Evolutionary conservation across 2,113 vertebrate species (phyloP).

Genomic region (Lophotis ruficrista): DNA sequence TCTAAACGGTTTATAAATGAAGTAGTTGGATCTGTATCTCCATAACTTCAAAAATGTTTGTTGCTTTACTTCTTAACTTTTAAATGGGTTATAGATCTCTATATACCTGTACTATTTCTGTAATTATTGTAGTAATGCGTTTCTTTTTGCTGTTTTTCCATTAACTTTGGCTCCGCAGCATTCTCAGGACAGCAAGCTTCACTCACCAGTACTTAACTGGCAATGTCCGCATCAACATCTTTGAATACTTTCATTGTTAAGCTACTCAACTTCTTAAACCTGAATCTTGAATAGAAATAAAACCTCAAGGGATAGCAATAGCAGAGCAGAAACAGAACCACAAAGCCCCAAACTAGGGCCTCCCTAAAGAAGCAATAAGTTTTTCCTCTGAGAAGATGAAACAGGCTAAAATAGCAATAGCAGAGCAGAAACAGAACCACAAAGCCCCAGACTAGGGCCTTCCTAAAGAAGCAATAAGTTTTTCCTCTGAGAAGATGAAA

Average conservation of each 20-base stretch:
- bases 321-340: neutral
- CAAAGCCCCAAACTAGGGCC: neutral
- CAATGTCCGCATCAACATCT: neutral
- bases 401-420: neutral
- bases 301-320: neutral
- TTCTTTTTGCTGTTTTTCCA: neutral
- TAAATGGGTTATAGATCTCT: neutral
- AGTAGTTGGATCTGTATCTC: neutral
- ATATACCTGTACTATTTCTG: neutral
- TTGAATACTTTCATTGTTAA: neutral
- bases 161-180: neutral
- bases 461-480: neutral
- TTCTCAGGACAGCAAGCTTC: neutral
- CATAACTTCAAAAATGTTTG: fast-evolving
- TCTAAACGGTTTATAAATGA: neutral
- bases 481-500: neutral
- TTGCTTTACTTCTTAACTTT: neutral
- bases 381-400: neutral
- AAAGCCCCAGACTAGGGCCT: neutral
- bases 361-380: neutral
- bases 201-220: neutral
- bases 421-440: neutral
- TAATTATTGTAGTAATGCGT: neutral
- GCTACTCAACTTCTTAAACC: neutral
- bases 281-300: neutral